Base-by-base conservation (phyloP, 2,888 invertebrate species). In the Neocrepidodera transversa region DNA sequence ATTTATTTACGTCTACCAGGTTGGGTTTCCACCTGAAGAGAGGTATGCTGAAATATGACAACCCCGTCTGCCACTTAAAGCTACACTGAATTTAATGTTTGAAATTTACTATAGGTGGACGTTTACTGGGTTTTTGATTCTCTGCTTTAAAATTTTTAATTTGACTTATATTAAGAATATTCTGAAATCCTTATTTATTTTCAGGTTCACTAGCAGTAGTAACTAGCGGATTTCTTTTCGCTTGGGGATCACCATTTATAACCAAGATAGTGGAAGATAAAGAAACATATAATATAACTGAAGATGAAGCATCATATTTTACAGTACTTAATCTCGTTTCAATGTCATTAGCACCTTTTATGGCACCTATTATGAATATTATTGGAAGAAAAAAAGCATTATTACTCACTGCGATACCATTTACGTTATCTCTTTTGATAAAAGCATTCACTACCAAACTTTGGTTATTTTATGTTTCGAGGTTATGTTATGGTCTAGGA, bases 221-320 rank as follows among this genome's bases (percentile, higher is more conserved):
- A 3, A 54, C 48, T 6, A 36, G 53, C 26, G 59, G 59, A 11
- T 17, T 54, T 8, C 42, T 51, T 1, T 36, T 43, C n/a, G 30
- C 61, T 10, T 77, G 76, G 77, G 68, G 75, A 17, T 74, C 76
- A 14, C 76, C 76, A 14, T 71, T 76, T 3, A 69, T 76, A 4
- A 74, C 74, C 26, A 70, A 68, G 50, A 66, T 77, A 6, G 63
- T 71, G 17, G 60, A 68, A 20, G 70, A 71, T 32, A 68, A 72
- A 38, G 51, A 30, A 20, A 68, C 68, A 2, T 66, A 68, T 26
- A 68, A 75, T 18, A 67, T 76, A 23, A 72, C 73, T 1, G 68
- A 72, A 52, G 74, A 72, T 14, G 67, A 76, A 67, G 74, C 74
- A 1, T 75, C 76, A 0, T 75, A 76, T 57, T 69, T 76, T 32